Evolutionary conservation across 2,888 invertebrate genomes (phyloP).

Genomic region (Xanthorhoe spadicearia): DNA sequence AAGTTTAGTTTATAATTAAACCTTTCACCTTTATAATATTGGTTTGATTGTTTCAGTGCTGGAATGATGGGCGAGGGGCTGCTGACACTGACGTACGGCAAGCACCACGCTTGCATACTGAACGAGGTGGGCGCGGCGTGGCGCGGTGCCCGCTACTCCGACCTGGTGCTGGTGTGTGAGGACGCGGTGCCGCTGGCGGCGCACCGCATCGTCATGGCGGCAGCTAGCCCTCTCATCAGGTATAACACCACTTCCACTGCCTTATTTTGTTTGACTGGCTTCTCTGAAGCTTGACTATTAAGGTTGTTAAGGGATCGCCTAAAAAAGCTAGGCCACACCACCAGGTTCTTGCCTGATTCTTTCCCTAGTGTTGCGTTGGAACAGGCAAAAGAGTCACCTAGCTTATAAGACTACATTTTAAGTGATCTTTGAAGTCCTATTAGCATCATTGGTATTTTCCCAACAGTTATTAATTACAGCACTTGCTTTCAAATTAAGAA

Average conservation of each 20-base stretch:
- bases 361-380: no score
- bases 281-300: no score
- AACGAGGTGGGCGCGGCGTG: slow-evolving; percentile 96
- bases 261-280: no score
- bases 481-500: neutral
- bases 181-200: slow-evolving; percentile 92
- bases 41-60: slow-evolving; percentile 79
- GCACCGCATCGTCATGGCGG: slow-evolving; percentile 93
- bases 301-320: no score
- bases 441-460: neutral
- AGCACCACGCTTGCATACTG: slow-evolving; percentile 96
- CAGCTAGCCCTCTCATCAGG: slow-evolving; percentile 94
- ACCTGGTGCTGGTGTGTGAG: slow-evolving; percentile 93
- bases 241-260: slow-evolving; percentile 56
- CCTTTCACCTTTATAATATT: slow-evolving; percentile 34
- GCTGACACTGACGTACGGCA: slow-evolving; percentile 96
- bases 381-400: no score
- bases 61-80: slow-evolving; percentile 88
- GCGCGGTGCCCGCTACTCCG: slow-evolving; percentile 93
- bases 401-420: no score
- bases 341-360: no score
- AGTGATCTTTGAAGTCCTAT: no score
- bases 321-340: no score
- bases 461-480: neutral
- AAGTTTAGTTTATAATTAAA: no score